These are phyloP conservation scores for Symphodus melops DNA, from an alignment of 2,113 vertebrate species.

Conservation along the genomic window DNA sequence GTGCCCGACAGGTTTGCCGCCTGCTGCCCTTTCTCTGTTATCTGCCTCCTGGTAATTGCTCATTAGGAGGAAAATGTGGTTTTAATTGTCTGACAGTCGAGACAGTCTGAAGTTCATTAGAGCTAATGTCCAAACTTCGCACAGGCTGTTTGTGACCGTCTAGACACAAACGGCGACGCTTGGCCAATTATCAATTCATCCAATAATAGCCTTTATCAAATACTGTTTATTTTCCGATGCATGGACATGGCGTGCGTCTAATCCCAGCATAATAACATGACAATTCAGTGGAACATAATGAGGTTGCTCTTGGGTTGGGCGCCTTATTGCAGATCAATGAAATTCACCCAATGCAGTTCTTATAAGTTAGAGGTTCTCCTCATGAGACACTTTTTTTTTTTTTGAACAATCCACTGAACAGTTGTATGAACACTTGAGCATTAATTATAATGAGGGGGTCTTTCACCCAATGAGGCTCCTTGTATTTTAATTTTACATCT, in stretches of 20 bases:
- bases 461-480: no score
- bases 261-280: slow-evolving; percentile 15
- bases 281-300: slow-evolving; percentile 47
- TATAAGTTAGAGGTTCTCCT: background rate
- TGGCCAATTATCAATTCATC: slow-evolving; percentile 41
- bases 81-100: slow-evolving; percentile 65
- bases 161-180: slow-evolving; percentile 42
- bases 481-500: no score
- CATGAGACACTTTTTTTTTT: no score
- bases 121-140: slow-evolving; percentile 64
- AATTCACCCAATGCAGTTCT: background rate
- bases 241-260: slow-evolving; percentile 2
- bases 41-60: slow-evolving; percentile 70
- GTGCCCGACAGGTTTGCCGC: slow-evolving; percentile 14
- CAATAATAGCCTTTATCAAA: slow-evolving; percentile 28
- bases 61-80: slow-evolving; percentile 69
- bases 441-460: no score
- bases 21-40: slow-evolving; percentile 48
- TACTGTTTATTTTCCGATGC: slow-evolving; percentile 31
- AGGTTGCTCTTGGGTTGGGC: background rate
- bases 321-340: slow-evolving; percentile 22
- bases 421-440: no score
- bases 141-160: slow-evolving; percentile 31
- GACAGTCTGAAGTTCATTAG: slow-evolving; percentile 71
- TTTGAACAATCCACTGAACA: no score